Conservation (phyloP, 2,888 invertebrate species). For the Drepanosiphum platanoidis region DNA sequence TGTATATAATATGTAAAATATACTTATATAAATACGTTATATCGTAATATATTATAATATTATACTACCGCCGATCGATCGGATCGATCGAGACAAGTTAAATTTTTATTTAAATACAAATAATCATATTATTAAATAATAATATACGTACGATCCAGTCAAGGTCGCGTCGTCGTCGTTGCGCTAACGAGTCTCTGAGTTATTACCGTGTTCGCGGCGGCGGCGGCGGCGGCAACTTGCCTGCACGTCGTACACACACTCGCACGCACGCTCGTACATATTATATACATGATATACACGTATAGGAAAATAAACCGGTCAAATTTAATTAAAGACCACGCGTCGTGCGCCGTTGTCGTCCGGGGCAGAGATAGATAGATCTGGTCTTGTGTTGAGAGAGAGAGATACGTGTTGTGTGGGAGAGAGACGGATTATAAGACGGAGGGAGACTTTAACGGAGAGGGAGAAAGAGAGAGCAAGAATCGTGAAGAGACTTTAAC, state of each 20-base stretch:
- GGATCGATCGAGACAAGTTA: constrained; percentile 46
- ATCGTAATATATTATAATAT: not conserved
- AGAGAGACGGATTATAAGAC: not conserved
- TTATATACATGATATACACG: not conserved
- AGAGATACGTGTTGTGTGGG: not conserved
- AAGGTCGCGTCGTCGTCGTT: constrained; percentile 45
- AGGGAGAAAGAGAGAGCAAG: not conserved
- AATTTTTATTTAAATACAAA: constrained; percentile 28
- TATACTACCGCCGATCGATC: not conserved
- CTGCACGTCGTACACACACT: not conserved
- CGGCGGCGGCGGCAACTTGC: constrained; percentile 15
- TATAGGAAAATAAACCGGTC: constrained; percentile 57
- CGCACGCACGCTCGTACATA: not conserved
- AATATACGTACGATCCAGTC: not conserved
- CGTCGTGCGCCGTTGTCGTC: constrained; percentile 21
- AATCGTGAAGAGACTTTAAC: too few relatives aligned
- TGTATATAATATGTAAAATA: too few relatives aligned
- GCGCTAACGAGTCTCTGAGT: constrained; percentile 59
- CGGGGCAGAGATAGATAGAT: constrained; percentile 15
- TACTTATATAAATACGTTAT: too few relatives aligned
- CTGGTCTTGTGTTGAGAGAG: not conserved
- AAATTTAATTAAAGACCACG: constrained; percentile 62
- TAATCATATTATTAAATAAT: constrained; percentile 1
- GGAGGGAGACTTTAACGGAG: not conserved
- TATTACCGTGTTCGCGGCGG: constrained; percentile 49